Conservation (phyloP, 2,888 invertebrate species). For the Petrophora chlorosata region DNA sequence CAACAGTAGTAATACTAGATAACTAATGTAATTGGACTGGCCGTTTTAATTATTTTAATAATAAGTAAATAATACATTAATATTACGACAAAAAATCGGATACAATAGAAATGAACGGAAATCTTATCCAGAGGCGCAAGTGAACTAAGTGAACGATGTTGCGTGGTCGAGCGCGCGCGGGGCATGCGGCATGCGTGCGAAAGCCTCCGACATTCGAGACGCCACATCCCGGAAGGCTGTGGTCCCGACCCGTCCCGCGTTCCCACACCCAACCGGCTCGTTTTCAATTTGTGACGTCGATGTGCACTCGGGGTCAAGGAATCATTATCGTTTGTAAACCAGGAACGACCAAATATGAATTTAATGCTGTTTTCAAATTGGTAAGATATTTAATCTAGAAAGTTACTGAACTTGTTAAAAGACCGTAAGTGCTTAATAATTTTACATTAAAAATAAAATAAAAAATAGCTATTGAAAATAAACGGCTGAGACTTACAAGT, state of each 20-base stretch:
- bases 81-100: conserved; percentile 11
- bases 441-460: too few species aligned
- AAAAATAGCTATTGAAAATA: too few species aligned
- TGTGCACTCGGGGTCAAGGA: conserved; percentile 32
- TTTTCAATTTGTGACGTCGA: conserved; percentile 34
- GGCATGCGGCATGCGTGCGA: conserved; percentile 75
- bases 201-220: conserved; percentile 71
- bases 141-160: conserved; percentile 59
- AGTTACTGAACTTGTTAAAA: too few species aligned
- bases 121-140: conserved; percentile 51
- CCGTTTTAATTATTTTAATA: too few species aligned
- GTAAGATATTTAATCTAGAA: too few species aligned
- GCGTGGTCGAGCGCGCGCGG: conserved; percentile 57
- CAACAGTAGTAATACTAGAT: too few species aligned
- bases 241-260: conserved; percentile 64
- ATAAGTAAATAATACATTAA: too few species aligned
- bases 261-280: conserved; percentile 53
- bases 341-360: conserved; percentile 12
- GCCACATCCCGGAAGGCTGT: conserved; percentile 82
- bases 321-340: conserved; percentile 22
- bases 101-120: conserved; percentile 29
- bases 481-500: too few species aligned
- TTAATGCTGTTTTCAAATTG: conserved; percentile 4
- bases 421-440: too few species aligned
- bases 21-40: too few species aligned